Conservation (phyloP, 2,888 invertebrate genomes). For the Anthrax anthrax region DNA sequence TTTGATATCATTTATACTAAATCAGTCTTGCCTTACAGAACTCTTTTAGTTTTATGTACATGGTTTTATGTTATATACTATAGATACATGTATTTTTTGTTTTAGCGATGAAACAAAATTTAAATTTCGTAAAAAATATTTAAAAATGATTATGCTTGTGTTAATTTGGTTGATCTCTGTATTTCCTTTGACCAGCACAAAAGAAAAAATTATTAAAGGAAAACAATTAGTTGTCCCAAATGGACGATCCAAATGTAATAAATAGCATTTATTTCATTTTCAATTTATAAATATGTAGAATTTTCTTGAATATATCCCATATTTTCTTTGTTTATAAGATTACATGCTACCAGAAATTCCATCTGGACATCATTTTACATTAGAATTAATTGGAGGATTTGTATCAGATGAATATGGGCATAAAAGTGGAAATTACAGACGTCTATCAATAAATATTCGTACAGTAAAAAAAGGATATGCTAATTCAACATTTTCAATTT, state of each 20-base stretch:
- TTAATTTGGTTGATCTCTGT: conserved; percentile 27
- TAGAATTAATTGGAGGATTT: conserved; percentile 40
- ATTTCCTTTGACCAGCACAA: conserved; percentile 22
- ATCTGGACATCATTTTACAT: conserved; percentile 28
- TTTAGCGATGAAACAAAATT: not conserved
- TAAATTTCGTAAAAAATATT: conserved; percentile 1
- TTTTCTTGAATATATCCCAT: too few species aligned
- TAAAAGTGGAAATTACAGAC: not conserved
- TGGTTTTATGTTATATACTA: too few species aligned
- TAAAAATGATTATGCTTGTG: conserved; percentile 15
- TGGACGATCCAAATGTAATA: conserved; percentile 23
- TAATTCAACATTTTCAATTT: not conserved
- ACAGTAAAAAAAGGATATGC: not conserved
- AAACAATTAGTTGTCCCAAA: conserved; percentile 27
- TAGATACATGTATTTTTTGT: too few species aligned
- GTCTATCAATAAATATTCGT: conserved; percentile 4
- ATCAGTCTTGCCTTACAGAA: too few species aligned
- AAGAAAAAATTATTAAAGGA: conserved; percentile 27
- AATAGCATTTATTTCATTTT: too few species aligned
- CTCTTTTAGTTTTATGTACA: too few species aligned
- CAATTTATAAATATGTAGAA: too few species aligned
- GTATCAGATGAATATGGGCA: conserved; percentile 25
- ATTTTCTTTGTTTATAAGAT: too few species aligned
- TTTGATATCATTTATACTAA: too few species aligned
- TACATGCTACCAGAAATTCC: conserved; percentile 20